Conservation (phyloP, 2,888 invertebrate genomes). For the Hirtodrosophila histrioides region DNA sequence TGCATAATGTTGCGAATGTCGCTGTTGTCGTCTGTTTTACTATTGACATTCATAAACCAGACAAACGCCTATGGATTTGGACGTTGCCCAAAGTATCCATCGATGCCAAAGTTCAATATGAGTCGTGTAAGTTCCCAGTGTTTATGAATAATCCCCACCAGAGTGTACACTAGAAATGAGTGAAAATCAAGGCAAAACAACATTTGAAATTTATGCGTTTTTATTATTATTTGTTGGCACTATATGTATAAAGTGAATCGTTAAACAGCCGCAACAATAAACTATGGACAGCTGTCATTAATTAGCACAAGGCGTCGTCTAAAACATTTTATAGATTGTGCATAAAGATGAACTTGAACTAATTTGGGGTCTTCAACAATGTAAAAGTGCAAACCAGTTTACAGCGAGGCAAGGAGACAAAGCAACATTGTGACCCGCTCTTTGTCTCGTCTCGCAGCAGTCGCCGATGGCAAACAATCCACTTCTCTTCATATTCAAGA, state of each 20-base stretch:
- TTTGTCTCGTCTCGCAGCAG: conserved; percentile 11
- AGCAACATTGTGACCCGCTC: conserved; percentile 24
- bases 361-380: conserved; percentile 64
- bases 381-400: conserved; percentile 73
- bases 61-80: conserved; percentile 86
- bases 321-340: conserved; percentile 56
- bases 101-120: conserved; percentile 88
- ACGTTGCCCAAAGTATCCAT: conserved; percentile 88
- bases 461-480: conserved; percentile 61
- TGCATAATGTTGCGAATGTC: conserved; percentile 29
- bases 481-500: conserved; percentile 58
- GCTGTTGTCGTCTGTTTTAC: conserved; percentile 45
- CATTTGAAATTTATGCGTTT: conserved; percentile 9
- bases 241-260: too few species aligned
- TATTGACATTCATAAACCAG: conserved; percentile 43
- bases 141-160: too few species aligned
- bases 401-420: conserved; percentile 56
- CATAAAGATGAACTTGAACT: conserved; percentile 76
- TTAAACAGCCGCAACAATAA: conserved; percentile 3
- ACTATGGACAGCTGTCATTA: conserved; percentile 41
- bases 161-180: too few species aligned
- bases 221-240: too few species aligned
- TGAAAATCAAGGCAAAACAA: conserved; percentile 8
- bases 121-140: conserved; percentile 86
- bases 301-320: conserved; percentile 62